These are phyloP conservation scores for Vanessa cardui DNA, from an alignment of 2,888 invertebrate genomes.

Conservation along the genomic window DNA sequence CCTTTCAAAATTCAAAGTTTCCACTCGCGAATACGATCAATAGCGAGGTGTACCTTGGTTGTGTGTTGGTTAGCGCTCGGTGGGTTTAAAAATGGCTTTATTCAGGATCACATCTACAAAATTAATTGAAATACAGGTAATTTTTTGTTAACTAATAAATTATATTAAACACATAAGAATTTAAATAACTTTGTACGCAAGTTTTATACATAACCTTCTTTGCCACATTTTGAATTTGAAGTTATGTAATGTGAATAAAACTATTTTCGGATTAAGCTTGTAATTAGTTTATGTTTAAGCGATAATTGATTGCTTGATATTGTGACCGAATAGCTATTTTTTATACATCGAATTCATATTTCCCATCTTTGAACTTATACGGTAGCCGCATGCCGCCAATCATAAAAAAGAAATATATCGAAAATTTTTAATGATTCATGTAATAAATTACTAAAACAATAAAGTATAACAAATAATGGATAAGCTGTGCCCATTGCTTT, in stretches of 20 bases:
- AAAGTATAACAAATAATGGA: too few species aligned
- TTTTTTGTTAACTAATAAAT: conserved; percentile 32
- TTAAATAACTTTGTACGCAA: conserved; percentile 29
- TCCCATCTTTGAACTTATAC: not conserved
- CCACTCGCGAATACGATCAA: conserved; percentile 67
- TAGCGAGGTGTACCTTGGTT: conserved; percentile 54
- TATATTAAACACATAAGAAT: conserved; percentile 22
- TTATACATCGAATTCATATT: not conserved
- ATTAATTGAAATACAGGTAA: conserved; percentile 85
- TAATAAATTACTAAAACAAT: too few species aligned
- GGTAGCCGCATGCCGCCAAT: not conserved
- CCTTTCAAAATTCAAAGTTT: conserved; percentile 27
- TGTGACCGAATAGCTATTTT: not conserved
- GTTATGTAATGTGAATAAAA: conserved; percentile 59
- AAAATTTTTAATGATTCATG: not conserved
- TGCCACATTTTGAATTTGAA: conserved; percentile 48
- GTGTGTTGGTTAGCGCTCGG: conserved; percentile 63
- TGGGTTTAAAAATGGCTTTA: conserved; percentile 84
- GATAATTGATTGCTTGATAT: not conserved
- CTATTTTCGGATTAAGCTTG: conserved; percentile 52
- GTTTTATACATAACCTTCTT: conserved; percentile 46
- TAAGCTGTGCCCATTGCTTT: too few species aligned
- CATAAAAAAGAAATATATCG: not conserved
- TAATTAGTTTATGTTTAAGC: not conserved
- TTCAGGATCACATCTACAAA: conserved; percentile 85